Base-by-base conservation (phyloP, 2,888 invertebrate species). In the Norana najaformis region DNA sequence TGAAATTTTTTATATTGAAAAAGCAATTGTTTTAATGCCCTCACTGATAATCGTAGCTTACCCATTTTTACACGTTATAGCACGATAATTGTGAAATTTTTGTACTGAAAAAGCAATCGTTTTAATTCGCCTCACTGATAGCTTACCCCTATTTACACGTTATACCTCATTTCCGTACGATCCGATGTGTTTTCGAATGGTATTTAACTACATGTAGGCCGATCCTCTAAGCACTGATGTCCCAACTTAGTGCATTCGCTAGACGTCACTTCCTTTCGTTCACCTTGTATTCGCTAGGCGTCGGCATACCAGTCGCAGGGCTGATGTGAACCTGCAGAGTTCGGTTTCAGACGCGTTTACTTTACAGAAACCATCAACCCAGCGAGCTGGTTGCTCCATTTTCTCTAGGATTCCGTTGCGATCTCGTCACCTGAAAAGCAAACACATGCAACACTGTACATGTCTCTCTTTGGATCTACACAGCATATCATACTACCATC, bases 321-420 rank as follows among this genome's bases (percentile, higher is more conserved):
- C 85, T 85, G 85, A 85, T 85, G 85, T 36, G 85, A 85, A 85
- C 85, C 85, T 85, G 85, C 85, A 85, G 85, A 85, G 85, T 85
- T 37, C 36, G 36, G 20, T 83, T 23, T 85, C 35, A 36, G 36
- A 85, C 36, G 37, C 85, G n/a, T 30, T 69, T 69, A 85, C 85
- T 85, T 85, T 85, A 36, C 85, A 85, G 85, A 85, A 85, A 85
- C 85, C 85, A 85, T 85, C 85, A 85, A 85, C 85, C 85, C 85
- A 85, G 85, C 85, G 85, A 85, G 34, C 85, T 85, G 85, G 85
- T 85, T 8, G 85, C 85, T 85, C 85, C 35, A 35, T 30, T 37
- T 36, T 20, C 23, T 37, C 37, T 5, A 36, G 2, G 35, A 23
- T 35, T 36, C 85, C 37, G 23, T 35, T 85, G 23, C 35, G 36